Evolutionary conservation across 2,888 invertebrate genomes (phyloP).

Genomic region (Aphidius colemani): DNA sequence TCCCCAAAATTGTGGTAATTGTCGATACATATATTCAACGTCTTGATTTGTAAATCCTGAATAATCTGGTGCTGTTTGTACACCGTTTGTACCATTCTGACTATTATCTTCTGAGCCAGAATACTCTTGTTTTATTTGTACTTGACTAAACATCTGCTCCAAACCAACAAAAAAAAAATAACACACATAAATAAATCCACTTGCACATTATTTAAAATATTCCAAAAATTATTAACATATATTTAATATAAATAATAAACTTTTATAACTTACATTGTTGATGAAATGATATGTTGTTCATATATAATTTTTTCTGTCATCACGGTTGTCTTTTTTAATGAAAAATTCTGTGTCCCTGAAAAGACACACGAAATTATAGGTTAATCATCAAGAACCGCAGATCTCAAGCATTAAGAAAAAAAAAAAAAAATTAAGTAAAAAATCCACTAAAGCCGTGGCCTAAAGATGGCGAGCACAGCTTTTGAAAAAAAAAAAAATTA

Average conservation of each 20-base stretch:
- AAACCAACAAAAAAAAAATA: not conserved
- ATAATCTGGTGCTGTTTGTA: conserved; percentile 49
- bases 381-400: too few relatives aligned
- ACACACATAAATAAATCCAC: not conserved
- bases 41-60: conserved; percentile 53
- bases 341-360: too few relatives aligned
- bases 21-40: conserved; percentile 54
- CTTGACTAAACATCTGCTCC: conserved; percentile 54
- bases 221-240: not conserved
- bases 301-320: too few relatives aligned
- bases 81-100: conserved; percentile 43
- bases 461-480: too few relatives aligned
- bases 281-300: not conserved
- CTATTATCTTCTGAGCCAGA: conserved; percentile 50
- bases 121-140: conserved; percentile 57
- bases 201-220: not conserved
- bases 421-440: too few relatives aligned
- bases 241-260: not conserved
- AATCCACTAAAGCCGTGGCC: too few relatives aligned
- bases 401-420: too few relatives aligned
- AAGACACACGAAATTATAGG: too few relatives aligned
- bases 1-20: conserved; percentile 55
- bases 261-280: conserved; percentile 34
- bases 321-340: too few relatives aligned
- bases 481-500: too few relatives aligned